phyloP scores from a whole-genome alignment of 1,140 invertebrate genomes.

The Campodea augens region DNA sequence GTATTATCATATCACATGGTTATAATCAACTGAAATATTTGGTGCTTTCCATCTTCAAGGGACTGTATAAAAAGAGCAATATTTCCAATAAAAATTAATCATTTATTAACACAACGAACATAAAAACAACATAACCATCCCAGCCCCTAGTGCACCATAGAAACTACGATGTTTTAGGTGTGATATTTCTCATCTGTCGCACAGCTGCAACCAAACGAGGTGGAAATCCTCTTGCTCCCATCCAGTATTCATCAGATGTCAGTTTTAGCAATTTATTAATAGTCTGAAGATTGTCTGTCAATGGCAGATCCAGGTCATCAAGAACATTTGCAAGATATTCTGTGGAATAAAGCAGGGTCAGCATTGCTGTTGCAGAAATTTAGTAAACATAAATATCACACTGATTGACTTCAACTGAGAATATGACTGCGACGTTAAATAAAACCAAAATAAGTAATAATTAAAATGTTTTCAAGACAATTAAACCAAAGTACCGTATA shows the following conservation, averaged over 20 bases:
- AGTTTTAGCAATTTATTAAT: slow-evolving; percentile 44
- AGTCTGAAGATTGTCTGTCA: slow-evolving; percentile 47
- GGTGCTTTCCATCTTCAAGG: no score
- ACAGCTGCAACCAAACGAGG: slow-evolving; percentile 49
- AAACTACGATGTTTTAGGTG: slow-evolving; percentile 23
- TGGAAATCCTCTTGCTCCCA: slow-evolving; percentile 38
- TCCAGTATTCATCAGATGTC: slow-evolving; percentile 43
- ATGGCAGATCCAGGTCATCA: slow-evolving; percentile 57
- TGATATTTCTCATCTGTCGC: slow-evolving; percentile 49
- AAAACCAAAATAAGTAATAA: not conserved
- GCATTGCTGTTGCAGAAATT: slow-evolving; percentile 1
- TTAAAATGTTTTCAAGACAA: slow-evolving; percentile 5
- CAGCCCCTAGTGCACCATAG: no score
- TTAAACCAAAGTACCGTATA: not conserved
- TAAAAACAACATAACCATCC: no score
- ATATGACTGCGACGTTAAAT: slow-evolving; percentile 2
- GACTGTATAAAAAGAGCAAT: no score
- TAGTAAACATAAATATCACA: slow-evolving; percentile 1
- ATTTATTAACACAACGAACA: no score
- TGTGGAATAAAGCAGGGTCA: slow-evolving; percentile 19
- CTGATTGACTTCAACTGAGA: slow-evolving; percentile 3
- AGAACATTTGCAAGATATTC: slow-evolving; percentile 69
- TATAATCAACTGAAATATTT: no score
- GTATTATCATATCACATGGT: no score
- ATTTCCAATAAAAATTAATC: no score